phyloP scores from a whole-genome alignment of 1,140 invertebrate genomes.

The Bombus waltoni region DNA sequence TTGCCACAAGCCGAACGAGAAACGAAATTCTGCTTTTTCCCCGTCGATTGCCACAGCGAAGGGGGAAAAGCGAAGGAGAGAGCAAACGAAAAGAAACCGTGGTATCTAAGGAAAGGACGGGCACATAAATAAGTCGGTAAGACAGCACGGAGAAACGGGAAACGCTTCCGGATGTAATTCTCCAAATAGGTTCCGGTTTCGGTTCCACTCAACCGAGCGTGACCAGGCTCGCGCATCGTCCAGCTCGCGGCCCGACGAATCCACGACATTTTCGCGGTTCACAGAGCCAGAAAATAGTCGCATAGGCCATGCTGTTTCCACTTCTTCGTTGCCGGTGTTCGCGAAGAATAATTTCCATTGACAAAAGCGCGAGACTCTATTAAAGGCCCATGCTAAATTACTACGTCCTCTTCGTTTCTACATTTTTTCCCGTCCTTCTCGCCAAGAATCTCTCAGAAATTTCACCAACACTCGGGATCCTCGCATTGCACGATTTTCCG shows the following conservation, averaged over 20 bases:
- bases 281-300: conserved; percentile 62
- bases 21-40: not conserved
- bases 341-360: not conserved
- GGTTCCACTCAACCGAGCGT: conserved; percentile 46
- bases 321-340: not conserved
- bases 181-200: conserved; percentile 64
- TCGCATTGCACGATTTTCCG: not conserved
- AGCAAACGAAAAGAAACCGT: too few relatives aligned
- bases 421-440: not conserved
- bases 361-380: not conserved
- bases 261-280: conserved; percentile 48
- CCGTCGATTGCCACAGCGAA: not conserved
- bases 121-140: conserved; percentile 33
- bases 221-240: conserved; percentile 11
- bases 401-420: not conserved
- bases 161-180: conserved; percentile 62
- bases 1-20: not conserved
- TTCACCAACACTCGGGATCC: not conserved
- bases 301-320: not conserved
- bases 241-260: not conserved
- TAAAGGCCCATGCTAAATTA: conserved; percentile 25
- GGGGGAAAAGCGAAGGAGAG: too few relatives aligned
- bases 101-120: not conserved
- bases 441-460: not conserved
- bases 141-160: conserved; percentile 17